Percentiles rank a stretch among this genome's conserved stretches.
Conservation (phyloP, 2,888 invertebrate species). For the Stratiomys singularior region DNA sequence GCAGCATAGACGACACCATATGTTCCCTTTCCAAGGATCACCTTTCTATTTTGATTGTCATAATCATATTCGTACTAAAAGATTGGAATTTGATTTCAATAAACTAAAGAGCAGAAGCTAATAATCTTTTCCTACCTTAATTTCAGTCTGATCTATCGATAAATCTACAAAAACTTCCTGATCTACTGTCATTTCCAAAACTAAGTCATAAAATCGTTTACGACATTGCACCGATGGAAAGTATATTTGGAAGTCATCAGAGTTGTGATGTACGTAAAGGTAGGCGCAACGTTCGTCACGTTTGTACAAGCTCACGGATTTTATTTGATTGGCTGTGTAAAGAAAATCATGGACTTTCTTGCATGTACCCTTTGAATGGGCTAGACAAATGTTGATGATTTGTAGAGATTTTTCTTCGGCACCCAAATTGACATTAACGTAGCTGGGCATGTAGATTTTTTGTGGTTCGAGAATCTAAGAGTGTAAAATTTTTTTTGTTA, state of each 20-base stretch:
- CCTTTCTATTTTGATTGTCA: conserved; percentile 87
- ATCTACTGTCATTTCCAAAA: conserved; percentile 88
- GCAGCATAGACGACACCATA: conserved; percentile 97
- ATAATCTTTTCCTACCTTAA: too few species aligned
- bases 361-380: conserved; percentile 80
- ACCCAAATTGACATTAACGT: conserved; percentile 93
- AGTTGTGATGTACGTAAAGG: conserved; percentile 97
- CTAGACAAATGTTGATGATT: conserved; percentile 86
- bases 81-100: not conserved
- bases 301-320: conserved; percentile 84
- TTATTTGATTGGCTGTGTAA: conserved; percentile 79
- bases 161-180: conserved; percentile 83
- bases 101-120: too few species aligned
- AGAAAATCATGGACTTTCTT: conserved; percentile 93
- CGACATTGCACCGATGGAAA: conserved; percentile 90
- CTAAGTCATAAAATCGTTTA: conserved; percentile 83
- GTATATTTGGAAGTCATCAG: conserved; percentile 98
- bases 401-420: conserved; percentile 93
- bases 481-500: conserved; percentile 23
- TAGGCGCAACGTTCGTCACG: conserved; percentile 95
- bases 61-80: conserved; percentile 91
- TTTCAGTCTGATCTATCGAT: conserved; percentile 77
- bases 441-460: conserved; percentile 94
- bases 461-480: conserved; percentile 88
- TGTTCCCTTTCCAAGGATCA: conserved; percentile 92